Base-by-base conservation (phyloP, 1,140 invertebrate genomes). In the Paracyclopina nana region DNA sequence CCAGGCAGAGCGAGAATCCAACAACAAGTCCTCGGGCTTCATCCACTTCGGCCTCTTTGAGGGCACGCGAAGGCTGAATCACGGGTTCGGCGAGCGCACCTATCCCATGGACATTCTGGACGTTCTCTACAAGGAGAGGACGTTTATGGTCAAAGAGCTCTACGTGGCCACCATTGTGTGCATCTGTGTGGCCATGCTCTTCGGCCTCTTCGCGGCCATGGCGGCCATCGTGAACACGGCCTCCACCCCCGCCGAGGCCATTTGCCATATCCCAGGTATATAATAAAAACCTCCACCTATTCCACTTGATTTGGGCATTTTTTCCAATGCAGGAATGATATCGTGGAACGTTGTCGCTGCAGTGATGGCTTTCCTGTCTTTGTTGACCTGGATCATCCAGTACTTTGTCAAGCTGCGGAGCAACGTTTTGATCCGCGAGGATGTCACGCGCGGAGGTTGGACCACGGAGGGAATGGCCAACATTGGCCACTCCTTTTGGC, bases 381-480 rank as follows among this genome's bases (percentile, higher is more conserved):
- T 44, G 4, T n/a, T 25, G 12, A 44, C 42, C 3, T 44, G 42
- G 42, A 25, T 44, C 24, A 25, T 25, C 3, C 42, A 44, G 24
- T 44, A 20, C 42, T 44, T 25, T 24, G 18, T 44, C 5, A 18
- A 25, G 5, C 24, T 44, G n/a, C 16, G 24, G 4, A 20, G 16
- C 42, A 44, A 44, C 12, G 42, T 44, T 12, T 22, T 44, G 12
- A 44, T 44, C n/a, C 42, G 42, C n/a, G 42, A 44, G 42, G 42
- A 44, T 12, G 12, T n/a, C n/a, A 14, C 24, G 12, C 16, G 24
- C n/a, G 42, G 42, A 25, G 42, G 42, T 24, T 44, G 42, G 42
- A 20, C 16, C 16, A 18, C 42, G 12, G 42, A 44, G 24, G 42
- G 42, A 6, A 5, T 44, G 16, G 16, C 42, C 42, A 18, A 12